phyloP scores from a whole-genome alignment of 2,888 invertebrate species.

The Neocrepidodera transversa region DNA sequence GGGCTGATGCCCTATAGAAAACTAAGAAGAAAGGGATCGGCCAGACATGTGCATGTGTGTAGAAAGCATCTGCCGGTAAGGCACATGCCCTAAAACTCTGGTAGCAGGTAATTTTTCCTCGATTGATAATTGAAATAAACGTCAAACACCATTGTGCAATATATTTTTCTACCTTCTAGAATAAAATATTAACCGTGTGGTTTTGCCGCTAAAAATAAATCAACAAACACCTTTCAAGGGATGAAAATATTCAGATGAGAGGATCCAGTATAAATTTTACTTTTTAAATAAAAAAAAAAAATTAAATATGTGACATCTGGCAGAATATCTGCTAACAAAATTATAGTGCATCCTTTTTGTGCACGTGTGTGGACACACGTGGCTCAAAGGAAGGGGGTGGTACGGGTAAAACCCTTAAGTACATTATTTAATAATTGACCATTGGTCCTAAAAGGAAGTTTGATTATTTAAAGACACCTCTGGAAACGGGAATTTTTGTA shows the following conservation, averaged over 20 bases:
- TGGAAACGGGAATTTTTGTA: too few species aligned
- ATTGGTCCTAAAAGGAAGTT: conserved; percentile 9
- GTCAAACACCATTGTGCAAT: conserved; percentile 34
- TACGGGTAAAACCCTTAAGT: conserved; percentile 13
- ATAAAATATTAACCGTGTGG: conserved; percentile 1
- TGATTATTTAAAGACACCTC: background rate
- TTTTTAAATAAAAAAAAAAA: too few species aligned
- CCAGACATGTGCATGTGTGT: conserved; percentile 31
- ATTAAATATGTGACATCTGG: too few species aligned
- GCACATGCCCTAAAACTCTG: conserved; percentile 34
- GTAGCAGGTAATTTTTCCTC: conserved; percentile 37
- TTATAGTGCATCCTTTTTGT: background rate
- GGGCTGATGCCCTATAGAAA: conserved; percentile 27
- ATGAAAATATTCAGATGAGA: background rate
- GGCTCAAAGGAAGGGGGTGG: conserved; percentile 26
- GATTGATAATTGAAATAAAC: conserved; percentile 34
- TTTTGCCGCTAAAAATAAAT: conserved; percentile 5
- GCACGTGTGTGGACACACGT: conserved; percentile 16
- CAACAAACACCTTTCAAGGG: conserved; percentile 1
- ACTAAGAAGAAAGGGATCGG: conserved; percentile 30
- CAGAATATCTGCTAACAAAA: background rate
- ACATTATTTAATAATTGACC: conserved; percentile 22
- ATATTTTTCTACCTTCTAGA: conserved; percentile 14
- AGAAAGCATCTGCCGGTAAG: conserved; percentile 35
- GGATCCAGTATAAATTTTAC: too few species aligned